phyloP scores from a whole-genome alignment of 2,888 invertebrate species.

The Merodon equestris region DNA sequence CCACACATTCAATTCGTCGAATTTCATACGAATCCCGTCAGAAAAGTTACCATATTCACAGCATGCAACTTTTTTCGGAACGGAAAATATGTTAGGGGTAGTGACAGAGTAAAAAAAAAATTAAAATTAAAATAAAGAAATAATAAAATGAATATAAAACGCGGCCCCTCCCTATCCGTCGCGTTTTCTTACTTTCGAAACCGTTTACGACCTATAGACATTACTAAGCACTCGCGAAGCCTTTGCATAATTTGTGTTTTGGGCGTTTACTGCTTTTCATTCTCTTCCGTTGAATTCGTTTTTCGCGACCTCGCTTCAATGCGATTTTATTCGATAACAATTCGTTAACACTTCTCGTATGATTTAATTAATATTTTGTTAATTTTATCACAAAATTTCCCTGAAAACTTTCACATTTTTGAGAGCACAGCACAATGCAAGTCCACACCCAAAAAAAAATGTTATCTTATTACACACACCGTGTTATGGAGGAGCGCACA shows the following conservation, averaged over 20 bases:
- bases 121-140: not conserved
- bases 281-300: not conserved
- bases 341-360: constrained; percentile 24
- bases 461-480: constrained; percentile 67
- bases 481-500: constrained; percentile 47
- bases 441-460: constrained; percentile 68
- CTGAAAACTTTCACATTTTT: constrained; percentile 65
- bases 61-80: not conserved
- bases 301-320: too few relatives aligned
- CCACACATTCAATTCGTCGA: constrained; percentile 34
- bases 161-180: constrained; percentile 54
- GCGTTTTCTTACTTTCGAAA: constrained; percentile 51
- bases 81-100: too few relatives aligned
- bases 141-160: constrained; percentile 5
- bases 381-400: constrained; percentile 64
- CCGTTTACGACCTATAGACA: constrained; percentile 64
- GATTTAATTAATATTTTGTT: constrained; percentile 49
- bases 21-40: constrained; percentile 4
- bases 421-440: constrained; percentile 49
- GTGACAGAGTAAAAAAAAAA: not conserved
- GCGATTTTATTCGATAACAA: constrained; percentile 1
- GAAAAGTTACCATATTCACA: constrained; percentile 20
- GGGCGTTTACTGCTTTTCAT: constrained; percentile 67
- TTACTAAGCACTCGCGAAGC: constrained; percentile 52
- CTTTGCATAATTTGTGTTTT: constrained; percentile 62